Conservation (phyloP, 2,113 vertebrate species). For the Lophochroa leadbeateri region DNA sequence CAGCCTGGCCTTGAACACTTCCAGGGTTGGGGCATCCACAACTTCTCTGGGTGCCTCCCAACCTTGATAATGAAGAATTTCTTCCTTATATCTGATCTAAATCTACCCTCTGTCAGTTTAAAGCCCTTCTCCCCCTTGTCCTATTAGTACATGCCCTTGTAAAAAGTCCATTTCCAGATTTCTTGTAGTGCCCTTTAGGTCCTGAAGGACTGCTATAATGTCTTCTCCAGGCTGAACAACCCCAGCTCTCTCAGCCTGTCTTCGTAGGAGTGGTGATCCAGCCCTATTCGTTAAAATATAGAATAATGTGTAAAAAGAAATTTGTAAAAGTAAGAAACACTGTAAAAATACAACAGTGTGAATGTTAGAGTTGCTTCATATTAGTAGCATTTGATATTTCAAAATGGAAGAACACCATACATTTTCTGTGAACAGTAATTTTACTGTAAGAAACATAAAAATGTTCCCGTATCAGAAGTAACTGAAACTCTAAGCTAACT, state of each 20-base stretch:
- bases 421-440: background rate
- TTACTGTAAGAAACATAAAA: background rate
- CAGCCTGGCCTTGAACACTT: background rate
- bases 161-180: background rate
- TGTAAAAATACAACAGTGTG: background rate
- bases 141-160: background rate
- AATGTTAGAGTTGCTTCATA: background rate
- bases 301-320: background rate
- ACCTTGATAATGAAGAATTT: background rate
- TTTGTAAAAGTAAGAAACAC: background rate
- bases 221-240: background rate
- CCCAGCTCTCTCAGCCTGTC: background rate
- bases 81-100: background rate
- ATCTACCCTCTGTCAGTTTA: background rate
- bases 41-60: background rate
- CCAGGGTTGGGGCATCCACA: background rate
- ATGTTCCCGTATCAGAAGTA: background rate
- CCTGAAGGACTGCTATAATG: background rate
- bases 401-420: background rate
- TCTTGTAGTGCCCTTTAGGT: background rate
- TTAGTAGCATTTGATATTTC: background rate
- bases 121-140: background rate
- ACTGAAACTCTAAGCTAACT: background rate
- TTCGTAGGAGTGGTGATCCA: background rate
- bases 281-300: background rate